A percentile compares a stretch with the other conserved stretches of the same genome.
phyloP scores from a whole-genome alignment of 1,140 invertebrate species.

The Dinoponera quadriceps region DNA sequence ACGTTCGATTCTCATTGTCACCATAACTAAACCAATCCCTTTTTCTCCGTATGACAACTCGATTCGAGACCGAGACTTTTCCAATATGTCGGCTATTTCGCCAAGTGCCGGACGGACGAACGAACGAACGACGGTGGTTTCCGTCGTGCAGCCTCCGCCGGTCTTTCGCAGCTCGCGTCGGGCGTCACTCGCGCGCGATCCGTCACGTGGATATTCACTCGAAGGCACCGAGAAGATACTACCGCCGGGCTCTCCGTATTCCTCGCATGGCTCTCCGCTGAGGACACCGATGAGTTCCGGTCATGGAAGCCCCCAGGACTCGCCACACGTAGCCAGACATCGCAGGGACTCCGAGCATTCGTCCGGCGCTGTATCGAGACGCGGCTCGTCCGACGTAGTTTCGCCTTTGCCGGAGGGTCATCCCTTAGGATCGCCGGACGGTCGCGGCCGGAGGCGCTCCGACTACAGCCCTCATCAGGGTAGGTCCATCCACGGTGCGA shows the following conservation, averaged over 20 bases:
- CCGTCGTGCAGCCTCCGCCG: constrained; percentile 16
- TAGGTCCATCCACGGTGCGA: constrained; percentile 69
- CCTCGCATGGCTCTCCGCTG: constrained; percentile 77
- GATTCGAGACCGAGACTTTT: background rate
- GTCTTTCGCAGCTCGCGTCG: constrained; percentile 46
- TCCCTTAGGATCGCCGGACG: constrained; percentile 76
- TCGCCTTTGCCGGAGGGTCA: constrained; percentile 75
- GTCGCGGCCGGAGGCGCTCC: constrained; percentile 74
- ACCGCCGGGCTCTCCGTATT: constrained; percentile 76
- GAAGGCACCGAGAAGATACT: constrained; percentile 79
- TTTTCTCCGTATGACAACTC: no score
- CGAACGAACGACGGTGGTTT: background rate
- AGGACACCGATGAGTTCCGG: constrained; percentile 79
- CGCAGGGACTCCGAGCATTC: constrained; percentile 79
- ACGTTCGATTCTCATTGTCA: no score
- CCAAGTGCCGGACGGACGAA: background rate
- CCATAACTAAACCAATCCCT: no score
- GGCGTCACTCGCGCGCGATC: constrained; percentile 19
- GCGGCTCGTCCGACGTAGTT: constrained; percentile 75
- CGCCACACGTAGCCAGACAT: constrained; percentile 77
- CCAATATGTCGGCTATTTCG: background rate
- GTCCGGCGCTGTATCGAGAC: constrained; percentile 71
- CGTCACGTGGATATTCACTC: constrained; percentile 68
- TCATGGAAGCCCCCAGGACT: constrained; percentile 79
- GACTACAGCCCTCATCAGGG: constrained; percentile 80